A percentile compares a stretch with the other conserved stretches of the same genome.
These are phyloP conservation scores for Maniola jurtina DNA, from an alignment of 1,140 invertebrate genomes.

Conservation along the genomic window DNA sequence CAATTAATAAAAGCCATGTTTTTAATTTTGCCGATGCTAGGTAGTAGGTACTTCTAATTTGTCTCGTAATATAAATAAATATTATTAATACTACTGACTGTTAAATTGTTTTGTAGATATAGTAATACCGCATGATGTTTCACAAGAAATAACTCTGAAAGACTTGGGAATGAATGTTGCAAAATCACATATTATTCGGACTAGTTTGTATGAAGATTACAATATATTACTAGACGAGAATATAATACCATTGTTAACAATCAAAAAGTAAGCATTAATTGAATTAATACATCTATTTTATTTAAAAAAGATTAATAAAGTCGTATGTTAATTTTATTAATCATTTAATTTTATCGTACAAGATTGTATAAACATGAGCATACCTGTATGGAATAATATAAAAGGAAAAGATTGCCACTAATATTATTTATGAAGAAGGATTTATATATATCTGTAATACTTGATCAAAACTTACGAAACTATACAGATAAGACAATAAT, in stretches of 20 bases:
- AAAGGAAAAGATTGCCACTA: not conserved
- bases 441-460: no score
- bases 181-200: constrained; percentile 1
- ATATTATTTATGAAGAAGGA: no score
- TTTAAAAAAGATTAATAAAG: no score
- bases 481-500: not conserved
- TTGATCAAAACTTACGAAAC: not conserved
- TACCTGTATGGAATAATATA: no score
- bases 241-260: not conserved
- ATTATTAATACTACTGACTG: not conserved
- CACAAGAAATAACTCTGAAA: constrained; percentile 6
- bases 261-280: constrained; percentile 9
- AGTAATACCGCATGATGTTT: constrained; percentile 9
- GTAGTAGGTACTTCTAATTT: no score
- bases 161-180: constrained; percentile 3
- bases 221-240: constrained; percentile 8
- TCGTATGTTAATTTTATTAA: not conserved
- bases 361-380: no score
- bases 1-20: no score
- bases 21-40: no score
- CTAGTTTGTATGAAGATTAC: constrained; percentile 3
- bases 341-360: no score
- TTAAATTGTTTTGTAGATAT: constrained; percentile 21
- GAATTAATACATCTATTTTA: no score
- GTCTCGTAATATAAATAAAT: not conserved